Evolutionary conservation across 2,113 vertebrate species (phyloP).

Genomic region (Nothocercus julius): DNA sequence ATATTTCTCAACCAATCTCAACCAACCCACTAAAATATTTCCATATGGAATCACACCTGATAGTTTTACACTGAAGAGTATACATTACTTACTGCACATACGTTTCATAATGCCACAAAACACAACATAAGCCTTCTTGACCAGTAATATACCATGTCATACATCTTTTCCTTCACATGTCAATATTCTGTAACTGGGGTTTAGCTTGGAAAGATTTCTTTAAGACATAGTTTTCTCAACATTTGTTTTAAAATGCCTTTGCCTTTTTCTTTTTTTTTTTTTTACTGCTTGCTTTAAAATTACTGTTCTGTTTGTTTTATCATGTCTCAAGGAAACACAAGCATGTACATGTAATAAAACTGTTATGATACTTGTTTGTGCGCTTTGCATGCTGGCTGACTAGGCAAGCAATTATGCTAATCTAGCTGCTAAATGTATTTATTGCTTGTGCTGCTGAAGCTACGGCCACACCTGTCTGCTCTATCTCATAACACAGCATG

Average conservation of each 20-base stretch:
- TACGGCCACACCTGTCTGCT: conserved; percentile 44
- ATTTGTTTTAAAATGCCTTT: neutral
- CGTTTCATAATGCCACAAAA: neutral
- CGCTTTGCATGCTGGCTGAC: conserved; percentile 41
- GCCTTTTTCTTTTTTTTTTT: neutral
- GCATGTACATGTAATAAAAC: conserved; percentile 46
- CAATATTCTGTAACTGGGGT: neutral
- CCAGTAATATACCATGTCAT: neutral
- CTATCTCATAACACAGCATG: neutral
- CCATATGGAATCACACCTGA: conserved; percentile 25
- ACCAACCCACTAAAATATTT: neutral
- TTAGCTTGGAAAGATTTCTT: neutral
- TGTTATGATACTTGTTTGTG: conserved; percentile 54
- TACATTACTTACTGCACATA: neutral
- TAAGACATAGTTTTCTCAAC: neutral
- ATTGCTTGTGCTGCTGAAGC: conserved; percentile 19
- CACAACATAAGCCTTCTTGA: neutral
- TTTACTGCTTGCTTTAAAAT: neutral
- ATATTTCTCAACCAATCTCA: conserved; percentile 8
- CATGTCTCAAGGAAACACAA: neutral
- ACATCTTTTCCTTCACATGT: neutral
- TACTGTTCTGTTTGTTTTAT: conserved; percentile 18
- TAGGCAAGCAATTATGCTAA: conserved; percentile 59
- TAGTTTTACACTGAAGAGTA: neutral
- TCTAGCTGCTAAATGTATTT: conserved; percentile 47